These are phyloP conservation scores for Cynopterus brachyotis DNA, from an alignment of 2,113 vertebrate genomes.

Conservation along the genomic window DNA sequence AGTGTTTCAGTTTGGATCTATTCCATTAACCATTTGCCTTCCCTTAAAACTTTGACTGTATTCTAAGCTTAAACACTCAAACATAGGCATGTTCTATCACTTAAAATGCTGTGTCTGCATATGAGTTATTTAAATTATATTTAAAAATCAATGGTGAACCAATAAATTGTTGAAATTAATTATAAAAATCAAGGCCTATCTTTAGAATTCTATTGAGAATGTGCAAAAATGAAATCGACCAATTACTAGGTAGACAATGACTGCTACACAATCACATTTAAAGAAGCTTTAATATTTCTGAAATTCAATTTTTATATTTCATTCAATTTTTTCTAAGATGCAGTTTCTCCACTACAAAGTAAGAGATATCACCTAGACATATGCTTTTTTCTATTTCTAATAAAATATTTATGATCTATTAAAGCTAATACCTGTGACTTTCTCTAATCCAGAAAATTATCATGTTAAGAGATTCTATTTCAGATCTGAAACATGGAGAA, in stretches of 20 bases:
- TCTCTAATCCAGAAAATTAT: not conserved
- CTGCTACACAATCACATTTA: not conserved
- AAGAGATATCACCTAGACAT: not conserved
- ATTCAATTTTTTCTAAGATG: not conserved
- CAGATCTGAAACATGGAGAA: not conserved
- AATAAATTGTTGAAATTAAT: not conserved
- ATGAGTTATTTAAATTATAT: not conserved
- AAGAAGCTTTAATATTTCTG: not conserved
- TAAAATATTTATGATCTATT: not conserved
- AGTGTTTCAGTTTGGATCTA: not conserved
- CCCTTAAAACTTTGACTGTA: not conserved
- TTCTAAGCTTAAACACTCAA: not conserved
- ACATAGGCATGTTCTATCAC: not conserved
- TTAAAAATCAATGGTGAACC: not conserved
- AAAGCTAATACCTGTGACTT: not conserved
- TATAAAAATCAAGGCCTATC: not conserved
- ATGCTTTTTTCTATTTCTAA: not conserved
- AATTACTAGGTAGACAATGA: not conserved
- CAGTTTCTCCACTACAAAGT: not conserved
- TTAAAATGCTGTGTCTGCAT: not conserved
- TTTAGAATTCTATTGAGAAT: constrained; percentile 23
- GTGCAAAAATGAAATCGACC: not conserved
- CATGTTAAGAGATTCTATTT: not conserved
- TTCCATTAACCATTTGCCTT: not conserved
- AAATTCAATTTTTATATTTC: constrained; percentile 11